Percentiles rank a stretch among this genome's conserved stretches.
phyloP scores from a whole-genome alignment of 2,888 invertebrate genomes.

The Oegoconia quadripuncta region DNA sequence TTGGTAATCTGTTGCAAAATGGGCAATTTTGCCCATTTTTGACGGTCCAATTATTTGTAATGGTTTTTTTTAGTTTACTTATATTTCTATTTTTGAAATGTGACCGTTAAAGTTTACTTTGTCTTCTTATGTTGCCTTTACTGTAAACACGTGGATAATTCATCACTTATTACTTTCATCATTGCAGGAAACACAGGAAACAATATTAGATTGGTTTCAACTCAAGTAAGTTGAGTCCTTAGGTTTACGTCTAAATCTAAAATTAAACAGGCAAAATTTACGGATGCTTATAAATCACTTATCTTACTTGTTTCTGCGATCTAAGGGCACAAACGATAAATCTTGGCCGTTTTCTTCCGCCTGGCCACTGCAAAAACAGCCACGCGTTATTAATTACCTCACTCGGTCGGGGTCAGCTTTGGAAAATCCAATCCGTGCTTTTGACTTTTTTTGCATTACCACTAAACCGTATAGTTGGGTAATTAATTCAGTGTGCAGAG shows the following conservation, averaged over 20 bases:
- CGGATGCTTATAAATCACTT: conserved; percentile 1
- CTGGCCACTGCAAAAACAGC: conserved; percentile 64
- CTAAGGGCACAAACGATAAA: conserved; percentile 56
- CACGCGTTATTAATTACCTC: conserved; percentile 69
- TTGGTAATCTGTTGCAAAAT: too few relatives aligned
- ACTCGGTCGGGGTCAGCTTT: conserved; percentile 54
- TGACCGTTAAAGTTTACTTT: too few relatives aligned
- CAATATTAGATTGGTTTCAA: too few relatives aligned
- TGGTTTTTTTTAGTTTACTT: too few relatives aligned
- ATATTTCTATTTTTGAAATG: too few relatives aligned
- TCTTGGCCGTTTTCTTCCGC: conserved; percentile 61
- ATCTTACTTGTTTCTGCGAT: conserved; percentile 6
- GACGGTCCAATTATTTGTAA: too few relatives aligned
- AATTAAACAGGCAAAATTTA: neutral
- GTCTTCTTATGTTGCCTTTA: too few relatives aligned
- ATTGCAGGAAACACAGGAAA: too few relatives aligned
- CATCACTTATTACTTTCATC: too few relatives aligned
- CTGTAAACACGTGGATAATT: too few relatives aligned
- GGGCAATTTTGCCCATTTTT: too few relatives aligned
- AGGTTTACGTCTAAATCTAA: neutral
- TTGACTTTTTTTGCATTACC: conserved; percentile 62
- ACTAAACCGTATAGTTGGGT: conserved; percentile 43
- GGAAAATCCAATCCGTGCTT: conserved; percentile 64
- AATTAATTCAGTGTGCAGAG: conserved; percentile 40
- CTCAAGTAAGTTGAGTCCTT: too few relatives aligned